Percentiles rank a stretch among this genome's conserved stretches.
These are phyloP conservation scores for Xiphias gladius DNA, from an alignment of 2,113 vertebrate genomes.

Conservation along the genomic window DNA sequence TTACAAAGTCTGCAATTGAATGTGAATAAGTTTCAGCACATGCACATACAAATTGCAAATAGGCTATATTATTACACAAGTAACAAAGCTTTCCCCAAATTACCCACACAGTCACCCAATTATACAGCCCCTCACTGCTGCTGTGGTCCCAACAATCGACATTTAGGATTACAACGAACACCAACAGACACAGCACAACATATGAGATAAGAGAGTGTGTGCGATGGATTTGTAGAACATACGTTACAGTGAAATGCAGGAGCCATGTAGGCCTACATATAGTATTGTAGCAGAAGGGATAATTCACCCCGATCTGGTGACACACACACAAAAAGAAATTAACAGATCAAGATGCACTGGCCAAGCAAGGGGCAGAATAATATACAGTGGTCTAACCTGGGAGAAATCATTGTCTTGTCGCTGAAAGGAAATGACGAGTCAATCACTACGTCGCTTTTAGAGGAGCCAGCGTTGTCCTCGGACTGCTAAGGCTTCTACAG, in stretches of 20 bases:
- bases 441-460: slow-evolving; percentile 14
- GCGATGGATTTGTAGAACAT: slow-evolving; percentile 26
- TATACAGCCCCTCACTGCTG: slow-evolving; percentile 68
- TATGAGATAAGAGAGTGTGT: slow-evolving; percentile 21
- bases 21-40: slow-evolving; percentile 73
- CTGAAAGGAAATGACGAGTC: slow-evolving; percentile 10
- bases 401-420: slow-evolving; percentile 45
- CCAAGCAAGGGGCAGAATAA: slow-evolving; percentile 39
- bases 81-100: slow-evolving; percentile 75
- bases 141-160: slow-evolving; percentile 65
- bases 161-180: slow-evolving; percentile 49
- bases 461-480: slow-evolving; percentile 11
- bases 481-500: slow-evolving; percentile 36
- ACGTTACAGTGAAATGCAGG: slow-evolving; percentile 32
- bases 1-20: slow-evolving; percentile 81
- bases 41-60: slow-evolving; percentile 81
- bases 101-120: slow-evolving; percentile 44
- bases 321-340: neutral
- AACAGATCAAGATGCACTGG: slow-evolving; percentile 28
- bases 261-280: slow-evolving; percentile 11
- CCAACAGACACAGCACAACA: slow-evolving; percentile 37
- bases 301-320: neutral
- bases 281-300: slow-evolving; percentile 16
- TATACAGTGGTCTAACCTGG: slow-evolving; percentile 22
- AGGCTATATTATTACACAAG: slow-evolving; percentile 69